A percentile compares a stretch with the other conserved stretches of the same genome.
Conservation (phyloP, 2,888 invertebrate genomes). For the Zonitis immaculata region DNA sequence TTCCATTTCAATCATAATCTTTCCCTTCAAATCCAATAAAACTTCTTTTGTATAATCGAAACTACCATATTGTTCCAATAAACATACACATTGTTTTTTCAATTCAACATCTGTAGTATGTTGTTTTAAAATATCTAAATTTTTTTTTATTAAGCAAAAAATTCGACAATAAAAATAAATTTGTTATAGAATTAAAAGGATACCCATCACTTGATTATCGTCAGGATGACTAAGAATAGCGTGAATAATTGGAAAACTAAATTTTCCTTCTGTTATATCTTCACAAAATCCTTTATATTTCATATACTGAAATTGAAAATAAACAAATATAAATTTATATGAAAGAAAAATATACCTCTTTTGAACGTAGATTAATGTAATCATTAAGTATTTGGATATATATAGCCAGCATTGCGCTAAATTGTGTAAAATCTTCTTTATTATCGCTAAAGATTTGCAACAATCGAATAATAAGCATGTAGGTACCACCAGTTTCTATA, state of each 20-base stretch:
- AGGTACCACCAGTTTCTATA: slow-evolving; percentile 92
- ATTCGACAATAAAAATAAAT: not conserved
- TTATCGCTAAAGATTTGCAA: slow-evolving; percentile 94
- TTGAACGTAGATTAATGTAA: slow-evolving; percentile 82
- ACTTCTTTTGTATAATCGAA: slow-evolving; percentile 79
- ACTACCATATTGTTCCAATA: slow-evolving; percentile 82
- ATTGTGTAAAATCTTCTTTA: slow-evolving; percentile 75
- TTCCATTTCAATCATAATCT: slow-evolving; percentile 71
- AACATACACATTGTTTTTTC: slow-evolving; percentile 85
- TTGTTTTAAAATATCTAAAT: slow-evolving; percentile 83
- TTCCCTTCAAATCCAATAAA: slow-evolving; percentile 64
- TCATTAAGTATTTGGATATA: slow-evolving; percentile 98
- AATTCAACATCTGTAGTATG: slow-evolving; percentile 86
- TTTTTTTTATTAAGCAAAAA: too few species aligned
- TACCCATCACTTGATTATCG: slow-evolving; percentile 81
- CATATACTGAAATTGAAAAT: slow-evolving; percentile 63
- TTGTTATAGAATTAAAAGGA: slow-evolving; percentile 54
- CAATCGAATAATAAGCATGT: slow-evolving; percentile 88
- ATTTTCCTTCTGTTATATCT: slow-evolving; percentile 97
- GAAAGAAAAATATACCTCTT: slow-evolving; percentile 73
- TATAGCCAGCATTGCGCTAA: slow-evolving; percentile 82
- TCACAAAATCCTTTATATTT: slow-evolving; percentile 95
- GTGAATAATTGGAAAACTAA: slow-evolving; percentile 95
- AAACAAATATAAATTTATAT: not conserved
- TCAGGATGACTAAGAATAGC: slow-evolving; percentile 74